Percentiles rank a stretch among this genome's conserved stretches.
These are phyloP conservation scores for Athalia circularis DNA, from an alignment of 2,888 invertebrate genomes.

Conservation along the genomic window DNA sequence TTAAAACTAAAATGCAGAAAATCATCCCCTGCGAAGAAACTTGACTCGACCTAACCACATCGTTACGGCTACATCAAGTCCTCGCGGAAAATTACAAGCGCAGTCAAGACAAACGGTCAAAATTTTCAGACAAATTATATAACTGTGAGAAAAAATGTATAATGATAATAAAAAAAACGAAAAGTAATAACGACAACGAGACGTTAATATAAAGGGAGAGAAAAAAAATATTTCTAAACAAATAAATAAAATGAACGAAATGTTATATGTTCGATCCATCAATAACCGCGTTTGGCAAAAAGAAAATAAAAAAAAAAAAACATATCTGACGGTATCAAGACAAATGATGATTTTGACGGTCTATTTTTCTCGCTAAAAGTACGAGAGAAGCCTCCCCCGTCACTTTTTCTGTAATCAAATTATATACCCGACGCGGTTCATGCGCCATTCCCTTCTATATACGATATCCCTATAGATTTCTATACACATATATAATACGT, in stretches of 20 bases:
- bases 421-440: not conserved
- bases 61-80: no score
- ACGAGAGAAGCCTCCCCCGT: not conserved
- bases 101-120: no score
- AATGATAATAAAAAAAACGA: no score
- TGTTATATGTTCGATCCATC: not conserved
- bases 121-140: no score
- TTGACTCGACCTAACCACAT: no score
- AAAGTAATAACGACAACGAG: not conserved
- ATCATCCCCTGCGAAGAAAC: no score
- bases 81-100: no score
- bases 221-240: not conserved
- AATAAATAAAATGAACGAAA: not conserved
- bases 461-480: no score
- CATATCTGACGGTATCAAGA: conserved; percentile 6
- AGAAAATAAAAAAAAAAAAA: not conserved
- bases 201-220: not conserved
- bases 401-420: conserved; percentile 15
- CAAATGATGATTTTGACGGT: conserved; percentile 24
- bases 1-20: no score
- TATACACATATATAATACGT: no score
- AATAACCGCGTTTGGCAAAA: not conserved
- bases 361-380: not conserved
- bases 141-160: not conserved
- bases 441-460: no score